A percentile compares a stretch with the other conserved stretches of the same genome.
phyloP scores from a whole-genome alignment of 2,888 invertebrate species.

The Eupithecia exiguata region DNA sequence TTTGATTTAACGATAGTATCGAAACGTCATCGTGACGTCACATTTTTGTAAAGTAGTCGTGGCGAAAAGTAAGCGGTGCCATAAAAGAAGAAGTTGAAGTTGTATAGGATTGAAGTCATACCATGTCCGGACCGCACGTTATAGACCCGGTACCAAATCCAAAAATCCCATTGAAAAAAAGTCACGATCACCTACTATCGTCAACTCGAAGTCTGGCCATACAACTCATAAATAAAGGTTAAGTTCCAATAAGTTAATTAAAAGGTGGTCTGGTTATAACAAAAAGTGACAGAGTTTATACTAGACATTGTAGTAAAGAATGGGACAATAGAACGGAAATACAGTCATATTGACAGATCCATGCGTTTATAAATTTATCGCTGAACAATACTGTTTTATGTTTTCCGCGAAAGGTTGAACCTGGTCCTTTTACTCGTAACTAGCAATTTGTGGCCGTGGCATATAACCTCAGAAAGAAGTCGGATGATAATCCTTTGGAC shows the following conservation, averaged over 20 bases:
- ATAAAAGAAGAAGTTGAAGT: too few species aligned
- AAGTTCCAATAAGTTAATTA: background rate
- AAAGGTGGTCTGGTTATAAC: background rate
- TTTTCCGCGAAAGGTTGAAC: constrained; percentile 49
- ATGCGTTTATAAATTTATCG: constrained; percentile 62
- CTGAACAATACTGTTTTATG: constrained; percentile 61
- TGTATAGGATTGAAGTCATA: too few species aligned
- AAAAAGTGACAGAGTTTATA: background rate
- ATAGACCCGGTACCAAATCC: too few species aligned
- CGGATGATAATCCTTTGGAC: background rate
- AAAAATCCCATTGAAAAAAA: background rate
- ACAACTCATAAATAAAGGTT: background rate
- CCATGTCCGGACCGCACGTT: too few species aligned
- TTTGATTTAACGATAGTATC: background rate
- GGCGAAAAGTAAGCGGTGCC: too few species aligned
- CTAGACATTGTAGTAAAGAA: constrained; percentile 11
- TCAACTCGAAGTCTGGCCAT: too few species aligned
- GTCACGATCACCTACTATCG: too few species aligned
- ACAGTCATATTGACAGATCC: constrained; percentile 51
- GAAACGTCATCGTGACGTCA: too few species aligned
- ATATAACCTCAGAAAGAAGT: background rate
- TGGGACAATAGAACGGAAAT: constrained; percentile 41
- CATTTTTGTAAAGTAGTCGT: too few species aligned
- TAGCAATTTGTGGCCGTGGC: background rate
- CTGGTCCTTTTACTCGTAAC: background rate